Conservation (phyloP, 2,888 invertebrate species). For the Nasonia oneida region DNA sequence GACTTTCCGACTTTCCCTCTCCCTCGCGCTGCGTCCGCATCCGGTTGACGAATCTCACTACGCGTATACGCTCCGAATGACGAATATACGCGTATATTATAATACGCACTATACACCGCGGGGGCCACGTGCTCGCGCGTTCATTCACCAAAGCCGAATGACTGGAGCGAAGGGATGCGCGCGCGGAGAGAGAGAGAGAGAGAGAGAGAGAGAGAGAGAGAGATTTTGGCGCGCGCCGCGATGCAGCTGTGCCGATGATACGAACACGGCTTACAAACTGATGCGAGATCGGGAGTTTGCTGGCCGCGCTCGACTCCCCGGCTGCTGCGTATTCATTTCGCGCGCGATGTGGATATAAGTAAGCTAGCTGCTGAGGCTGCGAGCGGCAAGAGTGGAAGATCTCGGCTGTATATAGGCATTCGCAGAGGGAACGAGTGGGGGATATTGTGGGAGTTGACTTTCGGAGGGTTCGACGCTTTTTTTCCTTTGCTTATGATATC, state of each 20-base stretch:
- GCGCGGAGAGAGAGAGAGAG: background rate
- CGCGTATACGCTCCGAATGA: background rate
- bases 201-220: constrained; percentile 4
- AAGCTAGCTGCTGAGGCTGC: background rate
- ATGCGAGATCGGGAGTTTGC: background rate
- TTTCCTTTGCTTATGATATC: background rate
- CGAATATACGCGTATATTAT: background rate
- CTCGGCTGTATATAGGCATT: background rate
- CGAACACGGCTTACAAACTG: constrained; percentile 32
- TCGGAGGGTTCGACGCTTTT: background rate
- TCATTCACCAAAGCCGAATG: constrained; percentile 50
- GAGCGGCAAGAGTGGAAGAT: background rate
- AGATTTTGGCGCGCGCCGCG: constrained; percentile 4
- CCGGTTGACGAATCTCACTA: constrained; percentile 31
- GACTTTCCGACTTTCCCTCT: constrained; percentile 57
- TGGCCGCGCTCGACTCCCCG: background rate
- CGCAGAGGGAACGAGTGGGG: background rate
- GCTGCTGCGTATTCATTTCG: constrained; percentile 2
- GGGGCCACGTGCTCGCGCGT: constrained; percentile 44
- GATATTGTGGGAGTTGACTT: constrained; percentile 45
- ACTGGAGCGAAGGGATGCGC: background rate
- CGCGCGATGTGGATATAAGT: background rate
- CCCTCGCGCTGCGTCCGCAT: constrained; percentile 19
- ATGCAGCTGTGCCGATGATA: background rate
- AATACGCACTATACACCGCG: background rate